Evolutionary conservation across 1,140 invertebrate genomes (phyloP), one percentile per base, ranked within the genome.

Genomic region (Leptinotarsa defecta): DNA sequence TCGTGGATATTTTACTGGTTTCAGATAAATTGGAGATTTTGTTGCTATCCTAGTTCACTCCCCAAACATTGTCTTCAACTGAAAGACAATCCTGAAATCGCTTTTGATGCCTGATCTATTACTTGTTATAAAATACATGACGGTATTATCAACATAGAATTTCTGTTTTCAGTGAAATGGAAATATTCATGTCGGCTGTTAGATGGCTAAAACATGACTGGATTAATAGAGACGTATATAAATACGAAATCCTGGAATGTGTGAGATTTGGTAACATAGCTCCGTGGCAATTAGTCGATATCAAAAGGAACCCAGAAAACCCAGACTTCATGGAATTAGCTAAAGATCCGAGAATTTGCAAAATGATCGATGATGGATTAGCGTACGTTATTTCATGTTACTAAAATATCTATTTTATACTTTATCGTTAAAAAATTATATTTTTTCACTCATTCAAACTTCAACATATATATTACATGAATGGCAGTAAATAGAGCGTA

Each of bases 141-240:
- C 61, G 20, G 8, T 62, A 17, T 68, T 68, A 22, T 17, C 15
- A 17, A 22, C 24, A 71, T 62, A 15, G 48, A 5, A 61, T 43
- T 49, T 64, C 75, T 80, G 5, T 57, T 78, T 81, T 17, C 76
- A 92, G 92, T 80, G 92, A 93, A 86, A 91, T 92, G 87, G 91
- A 94, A 85, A 89, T 94, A 1, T 87, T 93, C 34, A 92, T 94
- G 91, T 89, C 92, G 5, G 92, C 89, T 0, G 88, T 94, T 2
- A 86, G 92, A 62, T 94, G 93, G 93, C 81, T 94, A 20, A 89
- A 91, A 81, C 87, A 90, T 63, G 88, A 93, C 77, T 94, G 92
- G 92, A 77, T 86, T 1, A 80, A 84, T 3, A 87, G 93, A 49
- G 87, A 88, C 6, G 78, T 85, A 22, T 79, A 87, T 72, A 86